Base-by-base conservation (phyloP, 1,140 invertebrate genomes). In the Dysdera silvatica region DNA sequence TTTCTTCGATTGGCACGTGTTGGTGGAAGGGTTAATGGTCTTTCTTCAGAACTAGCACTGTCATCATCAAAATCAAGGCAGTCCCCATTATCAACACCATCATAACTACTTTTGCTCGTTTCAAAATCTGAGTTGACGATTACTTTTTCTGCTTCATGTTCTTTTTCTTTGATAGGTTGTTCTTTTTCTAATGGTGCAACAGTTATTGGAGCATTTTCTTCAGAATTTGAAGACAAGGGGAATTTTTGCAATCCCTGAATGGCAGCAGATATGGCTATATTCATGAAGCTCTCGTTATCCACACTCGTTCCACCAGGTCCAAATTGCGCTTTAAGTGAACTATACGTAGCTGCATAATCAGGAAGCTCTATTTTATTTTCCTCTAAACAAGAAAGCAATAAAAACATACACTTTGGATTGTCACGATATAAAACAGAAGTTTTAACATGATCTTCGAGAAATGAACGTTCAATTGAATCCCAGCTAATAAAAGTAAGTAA, bases 301-400 rank as follows among this genome's bases (percentile, higher is more conserved):
- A 72, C 66, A 56, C 65, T 64, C 16, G 68, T 66, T 24, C 73
- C 73, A 33, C 66, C 60, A 68, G 67, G 63, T 40, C 72, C 71
- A 55, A 73, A 82, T 70, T 80, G 78, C 16, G 75, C 70, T 59
- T 81, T 76, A 23, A 83, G 66, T 5, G 74, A 72, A 57, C 78
- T 75, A 72, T 82, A 83, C 58, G 73, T 72, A 43, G 74, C 74
- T 52, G 76, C 75, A 67, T 81, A 82, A 51, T 80, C 80, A 26
- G 77, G 74, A 18, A 81, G 71, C 54, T 80, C 75, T 65, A 83
- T 75, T 61, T 77, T 77, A 69, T 81, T 81, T 61, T 82, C 79
- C 60, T 79, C 75, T 56, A 85, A 73, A 63, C 77, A 78, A 65
- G 82, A 77, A 24, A 85, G 72, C 57, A 85, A 72, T 61, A 81